Evolutionary conservation across 2,797 vertebrate species (phyloP).

Genomic region (Pogoniulus pusillus): DNA sequence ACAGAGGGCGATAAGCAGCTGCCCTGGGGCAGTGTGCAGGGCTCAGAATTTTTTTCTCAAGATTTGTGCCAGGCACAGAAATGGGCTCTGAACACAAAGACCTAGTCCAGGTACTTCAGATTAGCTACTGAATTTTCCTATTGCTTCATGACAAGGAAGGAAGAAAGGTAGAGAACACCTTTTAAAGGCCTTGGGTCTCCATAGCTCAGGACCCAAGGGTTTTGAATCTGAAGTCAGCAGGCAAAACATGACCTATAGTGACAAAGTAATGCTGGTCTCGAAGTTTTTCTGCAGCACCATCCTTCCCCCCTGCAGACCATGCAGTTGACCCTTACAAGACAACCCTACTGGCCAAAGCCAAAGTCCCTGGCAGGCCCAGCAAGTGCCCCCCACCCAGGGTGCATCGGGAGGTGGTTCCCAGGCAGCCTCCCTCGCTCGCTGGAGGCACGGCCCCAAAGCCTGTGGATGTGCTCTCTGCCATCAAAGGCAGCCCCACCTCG

Average conservation of each 20-base stretch:
- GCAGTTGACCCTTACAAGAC: background rate
- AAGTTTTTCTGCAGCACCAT: background rate
- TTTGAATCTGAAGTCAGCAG: background rate
- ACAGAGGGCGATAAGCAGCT: background rate
- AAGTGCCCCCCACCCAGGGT: background rate
- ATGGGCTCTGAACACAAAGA: background rate
- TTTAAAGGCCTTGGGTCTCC: background rate
- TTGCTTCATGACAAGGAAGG: background rate
- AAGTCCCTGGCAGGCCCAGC: background rate
- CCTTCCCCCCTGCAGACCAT: background rate
- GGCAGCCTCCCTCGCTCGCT: background rate
- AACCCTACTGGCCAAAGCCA: background rate
- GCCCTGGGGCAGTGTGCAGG: background rate
- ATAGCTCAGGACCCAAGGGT: background rate
- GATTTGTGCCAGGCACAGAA: conserved; percentile 22
- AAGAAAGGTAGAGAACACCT: background rate
- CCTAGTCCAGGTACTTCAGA: background rate
- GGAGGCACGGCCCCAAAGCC: conserved; percentile 1
- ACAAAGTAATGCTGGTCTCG: background rate
- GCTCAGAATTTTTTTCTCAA: conserved; percentile 39
- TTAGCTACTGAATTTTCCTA: background rate
- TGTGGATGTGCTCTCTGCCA: background rate
- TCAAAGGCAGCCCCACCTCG: conserved; percentile 52
- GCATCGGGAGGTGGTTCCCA: background rate
- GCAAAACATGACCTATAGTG: background rate